These are phyloP conservation scores for Sebastes fasciatus DNA, from an alignment of 2,113 vertebrate species.

Conservation along the genomic window DNA sequence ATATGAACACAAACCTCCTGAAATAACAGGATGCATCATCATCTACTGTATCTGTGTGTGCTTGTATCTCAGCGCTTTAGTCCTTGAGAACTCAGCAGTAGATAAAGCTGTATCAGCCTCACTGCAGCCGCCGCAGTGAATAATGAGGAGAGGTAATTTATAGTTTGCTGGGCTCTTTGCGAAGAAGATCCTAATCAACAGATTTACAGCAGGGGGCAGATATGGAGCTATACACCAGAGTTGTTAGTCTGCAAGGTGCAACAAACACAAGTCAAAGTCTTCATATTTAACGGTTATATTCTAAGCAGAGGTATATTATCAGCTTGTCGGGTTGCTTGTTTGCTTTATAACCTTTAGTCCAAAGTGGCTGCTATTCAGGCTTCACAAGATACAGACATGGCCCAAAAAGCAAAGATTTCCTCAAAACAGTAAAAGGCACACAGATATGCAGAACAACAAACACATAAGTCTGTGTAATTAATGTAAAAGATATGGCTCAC, in stretches of 20 bases:
- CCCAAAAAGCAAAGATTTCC: background rate
- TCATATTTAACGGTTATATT: background rate
- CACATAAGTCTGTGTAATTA: background rate
- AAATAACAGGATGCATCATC: conserved; percentile 18
- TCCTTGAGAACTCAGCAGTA: conserved; percentile 67
- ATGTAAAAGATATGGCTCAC: conserved; percentile 47
- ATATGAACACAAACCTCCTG: background rate
- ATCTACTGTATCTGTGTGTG: conserved; percentile 11
- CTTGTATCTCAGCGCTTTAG: conserved; percentile 45
- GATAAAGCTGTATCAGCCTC: conserved; percentile 73
- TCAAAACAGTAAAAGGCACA: background rate
- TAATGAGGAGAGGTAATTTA: conserved; percentile 70
- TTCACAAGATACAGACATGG: background rate
- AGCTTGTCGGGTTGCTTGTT: background rate
- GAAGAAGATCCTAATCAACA: conserved; percentile 67
- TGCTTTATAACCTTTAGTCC: background rate
- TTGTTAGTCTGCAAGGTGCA: conserved; percentile 24
- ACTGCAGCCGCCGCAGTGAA: conserved; percentile 57
- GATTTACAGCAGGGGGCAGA: conserved; percentile 52
- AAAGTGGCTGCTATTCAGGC: background rate
- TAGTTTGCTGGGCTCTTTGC: conserved; percentile 51
- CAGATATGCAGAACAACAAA: background rate
- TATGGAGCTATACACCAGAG: conserved; percentile 12
- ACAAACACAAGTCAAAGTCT: conserved; percentile 43
- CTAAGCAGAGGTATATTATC: background rate